phyloP scores from a whole-genome alignment of 2,113 vertebrate genomes.

The Takifugu flavidus region DNA sequence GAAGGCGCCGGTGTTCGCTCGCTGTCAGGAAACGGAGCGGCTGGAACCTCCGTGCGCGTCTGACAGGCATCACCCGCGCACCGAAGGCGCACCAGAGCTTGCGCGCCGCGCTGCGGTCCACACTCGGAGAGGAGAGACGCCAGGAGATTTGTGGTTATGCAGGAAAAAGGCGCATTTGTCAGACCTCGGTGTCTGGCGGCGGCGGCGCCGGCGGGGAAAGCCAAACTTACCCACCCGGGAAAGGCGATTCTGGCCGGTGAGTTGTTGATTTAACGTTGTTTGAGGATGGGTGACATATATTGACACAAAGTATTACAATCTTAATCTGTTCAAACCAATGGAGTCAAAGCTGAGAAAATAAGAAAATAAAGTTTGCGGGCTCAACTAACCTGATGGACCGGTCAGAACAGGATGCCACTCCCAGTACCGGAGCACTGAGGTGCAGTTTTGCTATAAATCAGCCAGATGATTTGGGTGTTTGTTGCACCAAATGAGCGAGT shows the following conservation, averaged over 20 bases:
- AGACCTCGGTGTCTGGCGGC: slow-evolving; percentile 70
- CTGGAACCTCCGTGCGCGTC: slow-evolving; percentile 23
- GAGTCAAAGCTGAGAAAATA: too few relatives aligned
- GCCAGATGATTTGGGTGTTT: too few relatives aligned
- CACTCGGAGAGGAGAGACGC: not conserved
- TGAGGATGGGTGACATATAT: not conserved
- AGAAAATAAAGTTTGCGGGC: too few relatives aligned
- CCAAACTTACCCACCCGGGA: slow-evolving; percentile 84
- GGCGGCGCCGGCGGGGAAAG: slow-evolving; percentile 74
- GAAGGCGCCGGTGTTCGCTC: slow-evolving; percentile 29
- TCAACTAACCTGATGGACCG: too few relatives aligned
- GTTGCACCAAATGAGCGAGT: too few relatives aligned
- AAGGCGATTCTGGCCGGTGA: slow-evolving; percentile 87
- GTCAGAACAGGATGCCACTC: too few relatives aligned
- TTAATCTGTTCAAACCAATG: not conserved
- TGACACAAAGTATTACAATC: not conserved
- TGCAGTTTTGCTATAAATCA: too few relatives aligned
- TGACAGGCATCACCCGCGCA: slow-evolving; percentile 17
- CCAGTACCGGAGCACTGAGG: too few relatives aligned
- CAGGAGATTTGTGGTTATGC: slow-evolving; percentile 37
- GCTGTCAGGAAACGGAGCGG: slow-evolving; percentile 30
- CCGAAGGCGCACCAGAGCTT: slow-evolving; percentile 17
- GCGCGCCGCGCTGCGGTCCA: not conserved
- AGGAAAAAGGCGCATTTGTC: slow-evolving; percentile 37
- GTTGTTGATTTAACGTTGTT: slow-evolving; percentile 13